These are phyloP conservation scores for Mus pahari DNA, from an alignment of 2,113 vertebrate genomes.

Conservation along the genomic window DNA sequence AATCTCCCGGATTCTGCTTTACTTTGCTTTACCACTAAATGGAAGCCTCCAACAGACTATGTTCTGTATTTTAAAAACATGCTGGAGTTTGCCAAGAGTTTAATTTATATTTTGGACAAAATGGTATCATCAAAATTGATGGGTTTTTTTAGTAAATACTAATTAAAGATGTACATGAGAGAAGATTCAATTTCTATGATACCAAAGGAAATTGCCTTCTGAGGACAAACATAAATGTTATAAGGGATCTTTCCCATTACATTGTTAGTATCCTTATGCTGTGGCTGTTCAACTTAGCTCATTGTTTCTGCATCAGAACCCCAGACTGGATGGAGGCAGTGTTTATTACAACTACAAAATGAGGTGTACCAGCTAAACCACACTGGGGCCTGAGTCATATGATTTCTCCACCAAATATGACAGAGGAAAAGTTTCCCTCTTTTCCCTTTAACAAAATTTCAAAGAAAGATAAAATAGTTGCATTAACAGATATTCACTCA, in stretches of 20 bases:
- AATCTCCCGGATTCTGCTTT: conserved; percentile 54
- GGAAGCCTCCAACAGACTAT: conserved; percentile 37
- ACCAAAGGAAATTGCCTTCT: conserved; percentile 24
- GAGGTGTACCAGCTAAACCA: not conserved
- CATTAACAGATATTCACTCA: not conserved
- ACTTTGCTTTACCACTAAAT: conserved; percentile 40
- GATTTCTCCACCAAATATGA: conserved; percentile 15
- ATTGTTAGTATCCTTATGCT: conserved; percentile 9
- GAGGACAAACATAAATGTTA: conserved; percentile 52
- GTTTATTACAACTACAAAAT: not conserved
- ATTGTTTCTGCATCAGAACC: not conserved
- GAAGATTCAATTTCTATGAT: conserved; percentile 51
- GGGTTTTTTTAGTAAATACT: conserved; percentile 64
- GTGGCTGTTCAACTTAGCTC: not conserved
- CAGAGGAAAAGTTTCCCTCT: not conserved
- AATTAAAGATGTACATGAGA: conserved; percentile 57
- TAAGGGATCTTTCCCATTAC: conserved; percentile 46
- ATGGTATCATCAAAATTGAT: conserved; percentile 57
- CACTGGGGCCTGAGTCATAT: not conserved
- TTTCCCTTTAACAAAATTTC: not conserved
- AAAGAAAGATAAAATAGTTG: conserved; percentile 22
- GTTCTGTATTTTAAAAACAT: conserved; percentile 60
- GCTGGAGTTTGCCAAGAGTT: conserved; percentile 57
- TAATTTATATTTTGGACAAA: conserved; percentile 74
- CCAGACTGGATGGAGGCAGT: not conserved